These are phyloP conservation scores for Rotaria magnacalcarata DNA, from an alignment of 2,888 invertebrate species.

Conservation along the genomic window DNA sequence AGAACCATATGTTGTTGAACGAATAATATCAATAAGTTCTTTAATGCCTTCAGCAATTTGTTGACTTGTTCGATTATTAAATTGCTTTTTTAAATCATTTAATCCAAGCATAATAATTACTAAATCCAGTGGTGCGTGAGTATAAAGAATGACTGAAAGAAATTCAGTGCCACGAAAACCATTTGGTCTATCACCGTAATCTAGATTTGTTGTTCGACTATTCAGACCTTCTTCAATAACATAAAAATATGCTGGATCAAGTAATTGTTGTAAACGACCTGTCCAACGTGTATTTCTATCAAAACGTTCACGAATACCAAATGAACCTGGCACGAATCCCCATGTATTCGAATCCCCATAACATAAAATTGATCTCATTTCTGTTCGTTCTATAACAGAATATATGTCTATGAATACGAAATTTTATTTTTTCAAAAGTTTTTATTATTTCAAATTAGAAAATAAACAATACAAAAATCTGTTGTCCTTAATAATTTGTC, in stretches of 20 bases:
- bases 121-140: neutral
- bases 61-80: conserved; percentile 31
- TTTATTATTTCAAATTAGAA: too few species aligned
- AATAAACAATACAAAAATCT: too few species aligned
- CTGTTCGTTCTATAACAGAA: too few species aligned
- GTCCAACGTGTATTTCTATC: conserved; percentile 33
- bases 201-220: conserved; percentile 15
- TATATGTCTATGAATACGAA: too few species aligned
- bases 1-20: neutral
- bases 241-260: neutral
- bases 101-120: conserved; percentile 32
- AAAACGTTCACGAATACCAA: neutral
- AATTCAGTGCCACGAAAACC: neutral
- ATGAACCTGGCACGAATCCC: neutral
- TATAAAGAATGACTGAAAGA: neutral
- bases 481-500: too few species aligned
- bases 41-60: neutral
- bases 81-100: conserved; percentile 36
- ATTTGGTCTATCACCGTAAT: neutral
- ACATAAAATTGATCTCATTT: conserved; percentile 23
- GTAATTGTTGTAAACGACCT: conserved; percentile 4
- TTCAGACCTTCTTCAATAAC: conserved; percentile 22
- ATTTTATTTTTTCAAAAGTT: too few species aligned
- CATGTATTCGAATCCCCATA: conserved; percentile 24
- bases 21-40: neutral